Base-by-base conservation (phyloP, 2,113 vertebrate species). In the Alaudala cheleensis region DNA sequence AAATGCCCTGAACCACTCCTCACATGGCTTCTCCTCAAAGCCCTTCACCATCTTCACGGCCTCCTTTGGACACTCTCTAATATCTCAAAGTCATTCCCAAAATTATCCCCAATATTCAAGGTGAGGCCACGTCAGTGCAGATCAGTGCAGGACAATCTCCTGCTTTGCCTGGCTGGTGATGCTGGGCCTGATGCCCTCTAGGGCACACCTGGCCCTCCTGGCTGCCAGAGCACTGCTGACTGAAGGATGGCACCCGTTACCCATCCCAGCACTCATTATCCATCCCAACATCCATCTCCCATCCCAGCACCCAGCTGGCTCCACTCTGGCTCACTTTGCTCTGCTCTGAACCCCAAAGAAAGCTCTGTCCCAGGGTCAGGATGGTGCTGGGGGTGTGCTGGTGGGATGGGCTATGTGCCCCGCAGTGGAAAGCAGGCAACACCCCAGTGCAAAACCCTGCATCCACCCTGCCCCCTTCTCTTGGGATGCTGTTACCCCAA, bases 281-380 rank as follows among this genome's bases (percentile, higher is more conserved):
- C 44, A n/a, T 24, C 44, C 61, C 28, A 39, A 49, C 21, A 57
- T 11, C 29, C 22, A 25, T 9, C 44, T 37, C 37, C 37, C 37
- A 37, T 37, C 40, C 24, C 11, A 20, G n/a, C 65, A 44, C 37
- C 25, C 39, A 3, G 0, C n/a, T 5, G 34, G 17, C n/a, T 40
- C 13, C 3, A 0, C 28, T 57, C 44, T 19, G 31, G 5, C 29
- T 39, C 37, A 37, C 37, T 37, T 37, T n/a, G 33, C 4, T 66
- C 86, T 70, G 54, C 37, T 53, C 64, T n/a, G 12, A n/a, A 53
- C 2, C 34, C 28, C 26, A 4, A 0, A 0, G 1, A 39, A 33
- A 74, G 50, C 22, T 80, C 72, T 50, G 26, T 39, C 47, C 39
- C 57, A 37, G 14, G 4, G 25, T 39, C 40, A 28, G 0, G 3